phyloP scores from a whole-genome alignment of 1,140 invertebrate genomes.

The Brachionus rotundiformis region DNA sequence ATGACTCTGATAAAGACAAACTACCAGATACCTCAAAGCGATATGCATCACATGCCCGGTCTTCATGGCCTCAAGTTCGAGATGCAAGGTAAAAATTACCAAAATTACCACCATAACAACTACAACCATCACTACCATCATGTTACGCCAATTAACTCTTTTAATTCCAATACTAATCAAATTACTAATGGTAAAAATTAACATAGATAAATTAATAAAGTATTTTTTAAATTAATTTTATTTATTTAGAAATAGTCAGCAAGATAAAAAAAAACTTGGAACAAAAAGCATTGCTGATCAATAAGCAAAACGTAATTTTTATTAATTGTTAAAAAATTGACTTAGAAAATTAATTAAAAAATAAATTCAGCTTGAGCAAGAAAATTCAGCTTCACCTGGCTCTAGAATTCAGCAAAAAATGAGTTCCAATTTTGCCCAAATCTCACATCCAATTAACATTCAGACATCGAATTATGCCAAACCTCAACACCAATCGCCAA shows the following conservation, averaged over 20 bases:
- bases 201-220: no score
- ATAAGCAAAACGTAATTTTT: slow-evolving; percentile 32
- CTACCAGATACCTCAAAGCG: slow-evolving; percentile 7
- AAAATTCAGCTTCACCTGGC: not conserved
- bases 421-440: not conserved
- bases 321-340: no score
- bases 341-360: no score
- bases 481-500: not conserved
- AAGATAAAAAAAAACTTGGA: slow-evolving; percentile 50
- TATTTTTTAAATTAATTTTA: not conserved
- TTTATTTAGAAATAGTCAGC: slow-evolving; percentile 33
- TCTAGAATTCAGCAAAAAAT: not conserved
- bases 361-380: not conserved
- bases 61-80: not conserved
- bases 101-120: not conserved
- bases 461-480: not conserved
- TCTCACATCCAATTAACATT: not conserved
- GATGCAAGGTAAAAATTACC: not conserved
- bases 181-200: slow-evolving; percentile 31
- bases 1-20: slow-evolving; percentile 40
- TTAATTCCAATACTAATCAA: slow-evolving; percentile 7
- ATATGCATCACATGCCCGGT: slow-evolving; percentile 16
- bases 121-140: not conserved
- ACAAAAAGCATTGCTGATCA: slow-evolving; percentile 48
- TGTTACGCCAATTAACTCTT: not conserved